These are phyloP conservation scores for Potorous gilbertii DNA, from an alignment of 2,797 vertebrate species.

Conservation along the genomic window DNA sequence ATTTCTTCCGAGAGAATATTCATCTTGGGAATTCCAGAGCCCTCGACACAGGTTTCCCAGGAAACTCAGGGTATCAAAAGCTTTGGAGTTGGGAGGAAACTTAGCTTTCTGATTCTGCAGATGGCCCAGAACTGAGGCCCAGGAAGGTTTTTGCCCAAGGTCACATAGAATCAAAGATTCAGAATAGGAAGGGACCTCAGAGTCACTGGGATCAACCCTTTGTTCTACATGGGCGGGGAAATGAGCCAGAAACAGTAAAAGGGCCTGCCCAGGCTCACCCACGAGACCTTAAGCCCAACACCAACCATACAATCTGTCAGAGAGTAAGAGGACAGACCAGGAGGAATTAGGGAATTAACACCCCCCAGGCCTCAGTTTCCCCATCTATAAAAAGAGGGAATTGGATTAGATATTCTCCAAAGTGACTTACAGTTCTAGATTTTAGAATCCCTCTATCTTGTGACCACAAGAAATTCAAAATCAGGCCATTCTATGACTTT, in stretches of 20 bases:
- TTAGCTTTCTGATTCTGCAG: background rate
- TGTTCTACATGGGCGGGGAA: background rate
- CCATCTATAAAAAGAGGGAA: background rate
- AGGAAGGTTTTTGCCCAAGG: background rate
- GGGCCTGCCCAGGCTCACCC: background rate
- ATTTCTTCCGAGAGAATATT: background rate
- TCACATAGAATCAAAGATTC: background rate
- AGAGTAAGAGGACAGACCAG: background rate
- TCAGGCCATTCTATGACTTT: background rate
- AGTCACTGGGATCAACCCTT: background rate
- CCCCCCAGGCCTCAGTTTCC: background rate
- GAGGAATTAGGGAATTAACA: background rate
- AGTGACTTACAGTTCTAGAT: background rate
- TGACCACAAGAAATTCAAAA: background rate
- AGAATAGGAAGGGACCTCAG: background rate
- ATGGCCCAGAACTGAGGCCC: background rate
- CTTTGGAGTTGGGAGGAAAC: background rate
- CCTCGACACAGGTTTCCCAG: background rate
- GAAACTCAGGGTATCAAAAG: background rate
- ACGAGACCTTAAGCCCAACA: background rate
- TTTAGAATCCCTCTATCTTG: background rate
- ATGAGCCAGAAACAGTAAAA: background rate
- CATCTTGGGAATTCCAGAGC: background rate
- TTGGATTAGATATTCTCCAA: background rate
- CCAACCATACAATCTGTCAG: background rate